These are phyloP conservation scores for Muschampia plurimacula DNA, from an alignment of 2,888 invertebrate species.

Conservation along the genomic window DNA sequence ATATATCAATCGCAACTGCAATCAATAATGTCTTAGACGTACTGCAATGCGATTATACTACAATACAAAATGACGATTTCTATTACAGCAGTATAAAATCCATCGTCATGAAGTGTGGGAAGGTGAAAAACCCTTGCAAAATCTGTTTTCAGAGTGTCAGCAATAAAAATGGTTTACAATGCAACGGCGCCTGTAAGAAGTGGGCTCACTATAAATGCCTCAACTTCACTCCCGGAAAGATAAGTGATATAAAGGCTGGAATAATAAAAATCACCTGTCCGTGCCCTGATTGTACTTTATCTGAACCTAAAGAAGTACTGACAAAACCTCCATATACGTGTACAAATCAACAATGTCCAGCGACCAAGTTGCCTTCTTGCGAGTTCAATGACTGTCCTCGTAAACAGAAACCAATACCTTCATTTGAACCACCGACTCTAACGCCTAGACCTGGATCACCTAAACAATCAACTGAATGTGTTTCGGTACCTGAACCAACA, in stretches of 20 bases:
- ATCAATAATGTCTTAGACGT: neutral
- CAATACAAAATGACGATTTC: constrained; percentile 9
- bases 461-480: neutral
- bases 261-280: constrained; percentile 61
- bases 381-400: constrained; percentile 44
- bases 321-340: constrained; percentile 50
- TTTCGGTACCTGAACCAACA: constrained; percentile 10
- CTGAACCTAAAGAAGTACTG: constrained; percentile 47
- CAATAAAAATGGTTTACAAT: constrained; percentile 62
- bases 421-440: constrained; percentile 14
- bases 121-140: constrained; percentile 64
- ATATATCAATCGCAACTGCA: neutral
- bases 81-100: neutral
- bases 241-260: constrained; percentile 62
- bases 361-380: constrained; percentile 45
- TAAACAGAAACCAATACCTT: constrained; percentile 42
- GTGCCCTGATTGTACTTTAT: constrained; percentile 59
- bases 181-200: constrained; percentile 64
- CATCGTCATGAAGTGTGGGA: constrained; percentile 45
- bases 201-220: constrained; percentile 68
- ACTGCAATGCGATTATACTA: neutral
- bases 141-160: constrained; percentile 58
- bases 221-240: constrained; percentile 61
- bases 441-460: constrained; percentile 6
- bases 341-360: constrained; percentile 51